Conservation (phyloP, 2,888 invertebrate species). For the Allolobophora icterica region DNA sequence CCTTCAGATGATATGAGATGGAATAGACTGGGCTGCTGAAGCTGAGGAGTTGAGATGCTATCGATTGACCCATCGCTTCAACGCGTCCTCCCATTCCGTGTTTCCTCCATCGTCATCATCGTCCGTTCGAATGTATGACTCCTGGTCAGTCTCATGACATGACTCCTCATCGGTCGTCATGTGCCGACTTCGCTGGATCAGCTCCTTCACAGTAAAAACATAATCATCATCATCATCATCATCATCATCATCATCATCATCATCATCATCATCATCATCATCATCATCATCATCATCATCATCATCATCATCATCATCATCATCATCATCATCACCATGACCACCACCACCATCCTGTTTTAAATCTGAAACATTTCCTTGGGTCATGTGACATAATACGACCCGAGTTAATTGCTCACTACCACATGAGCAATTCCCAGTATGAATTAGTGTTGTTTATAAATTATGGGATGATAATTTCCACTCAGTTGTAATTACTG, state of each 20-base stretch:
- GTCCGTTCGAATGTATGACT: constrained; percentile 65
- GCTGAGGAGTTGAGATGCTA: constrained; percentile 53
- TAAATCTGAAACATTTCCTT: too few species aligned
- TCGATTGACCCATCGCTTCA: constrained; percentile 75
- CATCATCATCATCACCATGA: neutral
- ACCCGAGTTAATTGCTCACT: too few species aligned
- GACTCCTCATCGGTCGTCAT: constrained; percentile 60
- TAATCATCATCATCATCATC: neutral
- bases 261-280: neutral
- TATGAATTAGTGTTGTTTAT: too few species aligned
- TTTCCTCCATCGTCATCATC: constrained; percentile 68
- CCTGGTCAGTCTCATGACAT: constrained; percentile 62
- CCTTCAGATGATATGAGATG: constrained; percentile 5
- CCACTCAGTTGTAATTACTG: too few species aligned
- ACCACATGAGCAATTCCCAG: too few species aligned
- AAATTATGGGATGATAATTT: too few species aligned
- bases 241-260: constrained; percentile 21
- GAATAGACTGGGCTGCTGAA: neutral
- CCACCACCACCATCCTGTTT: neutral
- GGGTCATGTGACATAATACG: too few species aligned
- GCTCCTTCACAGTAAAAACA: constrained; percentile 34
- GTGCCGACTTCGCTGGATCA: constrained; percentile 45
- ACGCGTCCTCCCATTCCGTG: constrained; percentile 73
- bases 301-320: constrained; percentile 25
- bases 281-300: neutral